Percentiles rank a stretch among this genome's conserved stretches.
These are phyloP conservation scores for Notospermus geniculatus DNA, from an alignment of 1,140 invertebrate species.

Conservation along the genomic window DNA sequence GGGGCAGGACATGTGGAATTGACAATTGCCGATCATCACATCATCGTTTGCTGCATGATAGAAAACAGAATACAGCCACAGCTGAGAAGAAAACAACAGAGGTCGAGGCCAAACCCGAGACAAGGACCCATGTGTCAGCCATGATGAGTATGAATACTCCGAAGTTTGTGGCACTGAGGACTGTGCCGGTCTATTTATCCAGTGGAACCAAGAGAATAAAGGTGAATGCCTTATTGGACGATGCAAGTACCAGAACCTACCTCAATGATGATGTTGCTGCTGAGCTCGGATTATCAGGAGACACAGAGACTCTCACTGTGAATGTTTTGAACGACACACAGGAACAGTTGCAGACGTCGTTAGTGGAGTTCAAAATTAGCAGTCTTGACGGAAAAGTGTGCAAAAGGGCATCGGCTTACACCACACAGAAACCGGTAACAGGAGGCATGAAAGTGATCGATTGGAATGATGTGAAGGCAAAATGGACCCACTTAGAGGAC, in stretches of 20 bases:
- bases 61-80: too few species aligned
- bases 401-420: neutral
- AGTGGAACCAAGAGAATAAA: too few species aligned
- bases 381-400: neutral
- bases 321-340: neutral
- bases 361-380: neutral
- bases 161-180: neutral
- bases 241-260: too few species aligned
- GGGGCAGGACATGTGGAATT: too few species aligned
- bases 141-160: too few species aligned
- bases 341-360: neutral
- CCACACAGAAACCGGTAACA: neutral
- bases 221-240: too few species aligned
- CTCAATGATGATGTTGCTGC: too few species aligned
- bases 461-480: neutral
- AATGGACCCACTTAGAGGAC: neutral
- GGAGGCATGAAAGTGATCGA: slow-evolving; percentile 1
- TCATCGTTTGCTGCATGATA: too few species aligned
- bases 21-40: too few species aligned
- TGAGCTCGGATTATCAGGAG: neutral
- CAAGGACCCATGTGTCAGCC: neutral
- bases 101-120: too few species aligned
- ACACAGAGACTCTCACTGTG: neutral
- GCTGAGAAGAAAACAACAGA: too few species aligned
- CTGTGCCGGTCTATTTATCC: too few species aligned